Conservation (phyloP, 2,888 invertebrate species). For the Pristionchus maxplancki region DNA sequence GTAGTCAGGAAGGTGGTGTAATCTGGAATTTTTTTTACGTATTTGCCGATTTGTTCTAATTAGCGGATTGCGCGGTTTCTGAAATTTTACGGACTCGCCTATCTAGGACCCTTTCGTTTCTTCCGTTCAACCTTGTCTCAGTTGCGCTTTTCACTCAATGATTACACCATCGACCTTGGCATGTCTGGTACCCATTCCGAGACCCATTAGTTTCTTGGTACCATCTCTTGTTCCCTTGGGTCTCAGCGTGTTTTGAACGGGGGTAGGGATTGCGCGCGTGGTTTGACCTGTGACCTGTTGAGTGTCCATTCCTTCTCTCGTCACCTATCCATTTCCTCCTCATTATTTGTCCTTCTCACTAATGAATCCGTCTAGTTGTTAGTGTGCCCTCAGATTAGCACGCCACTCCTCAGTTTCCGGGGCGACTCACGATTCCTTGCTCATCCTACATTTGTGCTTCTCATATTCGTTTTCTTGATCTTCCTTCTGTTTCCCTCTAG, state of each 20-base stretch:
- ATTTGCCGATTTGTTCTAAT: no score
- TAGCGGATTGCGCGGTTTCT: no score
- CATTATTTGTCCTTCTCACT: conserved; percentile 19
- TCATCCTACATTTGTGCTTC: background rate
- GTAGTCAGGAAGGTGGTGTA: no score
- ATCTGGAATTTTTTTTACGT: no score
- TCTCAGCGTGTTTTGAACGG: background rate
- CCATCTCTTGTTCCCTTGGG: background rate
- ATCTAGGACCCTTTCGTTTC: no score
- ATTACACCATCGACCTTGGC: conserved; percentile 12
- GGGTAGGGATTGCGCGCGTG: background rate
- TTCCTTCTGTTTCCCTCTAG: background rate
- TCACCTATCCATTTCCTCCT: conserved; percentile 9
- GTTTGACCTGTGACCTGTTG: background rate
- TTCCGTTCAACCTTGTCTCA: conserved; percentile 16
- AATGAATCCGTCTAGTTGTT: conserved; percentile 25
- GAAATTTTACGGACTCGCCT: no score
- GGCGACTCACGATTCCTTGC: background rate
- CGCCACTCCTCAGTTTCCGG: conserved; percentile 13
- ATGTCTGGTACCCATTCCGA: conserved; percentile 8
- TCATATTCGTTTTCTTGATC: background rate
- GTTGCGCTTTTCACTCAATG: conserved; percentile 26
- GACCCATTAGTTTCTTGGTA: background rate
- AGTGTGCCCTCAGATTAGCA: background rate
- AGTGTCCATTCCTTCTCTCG: background rate